Base-by-base conservation (phyloP, 2,797 vertebrate species). In the Buceros bicornis region DNA sequence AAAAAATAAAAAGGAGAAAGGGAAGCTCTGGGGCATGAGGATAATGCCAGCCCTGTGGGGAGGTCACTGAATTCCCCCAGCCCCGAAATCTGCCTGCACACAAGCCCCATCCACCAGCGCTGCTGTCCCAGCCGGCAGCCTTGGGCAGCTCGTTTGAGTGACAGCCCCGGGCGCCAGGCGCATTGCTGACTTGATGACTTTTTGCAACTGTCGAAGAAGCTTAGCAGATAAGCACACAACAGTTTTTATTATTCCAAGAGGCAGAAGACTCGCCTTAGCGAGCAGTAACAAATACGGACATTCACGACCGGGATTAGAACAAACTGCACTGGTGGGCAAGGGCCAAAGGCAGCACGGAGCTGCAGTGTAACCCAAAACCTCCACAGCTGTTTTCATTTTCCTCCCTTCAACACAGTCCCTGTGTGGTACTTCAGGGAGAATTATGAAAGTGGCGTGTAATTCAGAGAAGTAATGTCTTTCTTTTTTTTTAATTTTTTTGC, bases 351-450 rank as follows among this genome's bases (percentile, higher is more conserved):
- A 95, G 94, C 95, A 92, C 89, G 93, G 96, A 95, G 96, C 96
- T 93, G 90, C 93, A 97, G 92, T 96, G 98, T 98, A 98, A 98
- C 97, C 97, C 96, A 97, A 98, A 98, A 98, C 98, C 98, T 97
- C 97, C 82, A 97, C 98, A 98, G 98, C 98, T 98, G 98, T 98
- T 98, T 98, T 97, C 98, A 98, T 98, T 98, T 98, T 98, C 97
- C 97, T 97, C 95, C 95, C 96, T 97, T 97, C 97, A 97, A 97
- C 97, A 95, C 97, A 97, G 97, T 97, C 97, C 96, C 97, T 98
- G 97, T 98, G 97, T 98, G 98, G 98, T 97, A 98, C 97, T 98
- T 97, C 97, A 97, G 96, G 98, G 98, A 97, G 96, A 93, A 95
- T 97, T 93, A 98, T 97, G 98, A 98, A 97, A 98, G 97, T 98